Base-by-base conservation (phyloP, 2,113 vertebrate genomes). In the Calyptomena viridis region DNA sequence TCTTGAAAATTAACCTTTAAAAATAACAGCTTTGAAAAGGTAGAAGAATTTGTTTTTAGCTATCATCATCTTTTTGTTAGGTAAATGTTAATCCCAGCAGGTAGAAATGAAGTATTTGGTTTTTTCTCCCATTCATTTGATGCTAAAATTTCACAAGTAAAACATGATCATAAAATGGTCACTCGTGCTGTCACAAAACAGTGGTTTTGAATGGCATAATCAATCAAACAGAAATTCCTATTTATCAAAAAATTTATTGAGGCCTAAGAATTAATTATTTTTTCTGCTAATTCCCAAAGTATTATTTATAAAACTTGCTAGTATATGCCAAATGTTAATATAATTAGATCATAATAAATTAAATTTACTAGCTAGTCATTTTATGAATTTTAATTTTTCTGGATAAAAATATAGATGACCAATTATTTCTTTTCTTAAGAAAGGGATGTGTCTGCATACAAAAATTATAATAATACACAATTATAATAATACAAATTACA, bases 1-100 rank as follows among this genome's bases (percentile, higher is more conserved):
- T 40, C 62, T 75, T 89, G 44, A 92, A 86, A 95, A 84, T 84
- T 89, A 94, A 87, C 5, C 23, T 88, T 94, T 94, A 88, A 93
- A 86, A 89, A 50, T 37, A 87, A 50, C 28, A 53, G 15, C 24
- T 58, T 91, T 92, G 58, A 78, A 58, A 64, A 79, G 7, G 22
- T 72, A 58, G 11, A 88, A 44, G 37, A 39, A 14, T 75, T 84
- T 82, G 35, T 73, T 84, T 88, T 92, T 64, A 63, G 19, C 8
- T 58, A 4, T 56, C 4, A 33, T 33, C 69, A 3, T 0, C 28
- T 31, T 79, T 73, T 72, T 69, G 2, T 69, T 55, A 74, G 11
- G 12, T 91, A 90, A 62, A 56, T 30, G 71, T 18, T 30, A 74
- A 50, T 76, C 25, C 8, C 33, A 67, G 28, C 12, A 89, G 23